Evolutionary conservation across 2,113 vertebrate species (phyloP).

Genomic region (Neoarius graeffei): DNA sequence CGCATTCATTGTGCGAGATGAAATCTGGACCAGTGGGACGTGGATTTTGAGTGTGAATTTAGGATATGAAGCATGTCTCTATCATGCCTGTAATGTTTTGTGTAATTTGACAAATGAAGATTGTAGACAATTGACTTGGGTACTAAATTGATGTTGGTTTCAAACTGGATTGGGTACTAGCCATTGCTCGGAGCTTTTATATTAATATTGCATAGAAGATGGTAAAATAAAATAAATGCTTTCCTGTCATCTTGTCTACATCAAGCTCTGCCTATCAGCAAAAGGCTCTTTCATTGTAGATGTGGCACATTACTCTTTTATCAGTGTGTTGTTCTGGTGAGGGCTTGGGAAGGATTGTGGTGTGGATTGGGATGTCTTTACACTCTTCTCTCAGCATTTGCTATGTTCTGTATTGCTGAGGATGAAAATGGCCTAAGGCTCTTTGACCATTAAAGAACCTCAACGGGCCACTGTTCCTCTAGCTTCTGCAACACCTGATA

Average conservation of each 20-base stretch:
- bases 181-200: not conserved
- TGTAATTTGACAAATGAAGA: not conserved
- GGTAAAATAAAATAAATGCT: not conserved
- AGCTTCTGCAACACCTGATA: constrained; percentile 52
- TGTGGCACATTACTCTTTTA: constrained; percentile 12
- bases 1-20: not conserved
- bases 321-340: not conserved
- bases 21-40: not conserved
- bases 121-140: not conserved
- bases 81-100: not conserved
- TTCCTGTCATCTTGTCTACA: not conserved
- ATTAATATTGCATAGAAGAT: not conserved
- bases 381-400: constrained; percentile 35
- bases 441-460: constrained; percentile 47
- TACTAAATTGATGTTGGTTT: not conserved
- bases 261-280: not conserved
- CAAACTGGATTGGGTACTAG: not conserved
- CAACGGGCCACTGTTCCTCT: constrained; percentile 39
- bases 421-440: constrained; percentile 52
- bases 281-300: not conserved
- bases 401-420: constrained; percentile 38
- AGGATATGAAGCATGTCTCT: not conserved
- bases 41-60: not conserved
- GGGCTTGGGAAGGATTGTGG: constrained; percentile 26
- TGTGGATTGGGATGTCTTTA: constrained; percentile 32